Conservation (phyloP, 1,140 invertebrate genomes). For the Triops longicaudatus region DNA sequence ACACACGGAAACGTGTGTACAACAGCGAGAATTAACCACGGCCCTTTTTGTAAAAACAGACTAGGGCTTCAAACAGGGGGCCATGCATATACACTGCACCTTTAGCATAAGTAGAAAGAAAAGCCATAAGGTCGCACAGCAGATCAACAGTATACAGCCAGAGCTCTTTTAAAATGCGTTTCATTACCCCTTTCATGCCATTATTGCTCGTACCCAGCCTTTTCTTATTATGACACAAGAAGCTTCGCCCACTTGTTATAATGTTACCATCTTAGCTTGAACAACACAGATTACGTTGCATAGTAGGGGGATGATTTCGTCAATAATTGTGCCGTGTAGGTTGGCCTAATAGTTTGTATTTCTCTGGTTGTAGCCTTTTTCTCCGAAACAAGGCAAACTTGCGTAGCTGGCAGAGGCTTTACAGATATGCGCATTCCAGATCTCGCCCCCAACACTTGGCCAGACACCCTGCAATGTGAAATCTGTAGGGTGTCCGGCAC, state of each 20-base stretch:
- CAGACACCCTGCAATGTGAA: constrained; percentile 10
- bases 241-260: no score
- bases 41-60: background rate
- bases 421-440: background rate
- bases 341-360: background rate
- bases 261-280: no score
- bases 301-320: no score
- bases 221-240: background rate
- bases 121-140: background rate
- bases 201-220: background rate
- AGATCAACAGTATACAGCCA: background rate
- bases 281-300: no score
- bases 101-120: background rate
- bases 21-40: background rate
- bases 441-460: constrained; percentile 1
- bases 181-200: background rate
- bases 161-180: background rate
- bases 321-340: no score
- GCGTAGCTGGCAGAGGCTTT: background rate
- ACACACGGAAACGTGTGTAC: constrained; percentile 1
- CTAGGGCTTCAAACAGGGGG: background rate
- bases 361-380: background rate
- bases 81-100: background rate
- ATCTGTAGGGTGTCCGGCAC: background rate
- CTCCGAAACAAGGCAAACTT: background rate